Evolutionary conservation across 2,888 invertebrate species (phyloP).

Genomic region (Chrysina gloriosa): DNA sequence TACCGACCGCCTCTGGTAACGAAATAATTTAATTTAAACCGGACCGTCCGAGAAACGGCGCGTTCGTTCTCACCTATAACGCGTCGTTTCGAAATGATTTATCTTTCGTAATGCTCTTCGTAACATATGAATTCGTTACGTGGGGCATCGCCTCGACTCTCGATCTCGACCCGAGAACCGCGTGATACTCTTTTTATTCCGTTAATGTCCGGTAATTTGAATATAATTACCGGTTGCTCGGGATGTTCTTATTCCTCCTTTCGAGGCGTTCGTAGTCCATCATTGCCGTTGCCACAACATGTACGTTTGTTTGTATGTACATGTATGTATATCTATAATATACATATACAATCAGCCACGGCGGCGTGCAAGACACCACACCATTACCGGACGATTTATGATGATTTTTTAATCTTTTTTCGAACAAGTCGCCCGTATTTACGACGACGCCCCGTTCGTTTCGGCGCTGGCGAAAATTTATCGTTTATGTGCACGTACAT

Average conservation of each 20-base stretch:
- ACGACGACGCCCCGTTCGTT: background rate
- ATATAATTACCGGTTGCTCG: slow-evolving; percentile 30
- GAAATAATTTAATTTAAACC: no score
- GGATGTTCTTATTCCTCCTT: background rate
- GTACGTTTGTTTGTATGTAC: background rate
- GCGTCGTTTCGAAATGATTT: no score
- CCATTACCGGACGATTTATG: slow-evolving; percentile 15
- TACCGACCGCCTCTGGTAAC: no score
- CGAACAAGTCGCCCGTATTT: background rate
- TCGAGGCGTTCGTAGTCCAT: background rate
- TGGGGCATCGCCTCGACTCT: no score
- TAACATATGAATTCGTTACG: no score
- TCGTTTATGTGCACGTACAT: slow-evolving; percentile 23
- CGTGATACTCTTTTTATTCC: slow-evolving; percentile 8
- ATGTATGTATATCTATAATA: background rate
- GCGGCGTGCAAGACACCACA: background rate
- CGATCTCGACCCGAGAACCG: no score
- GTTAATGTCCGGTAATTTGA: slow-evolving; percentile 33
- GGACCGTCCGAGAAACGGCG: no score
- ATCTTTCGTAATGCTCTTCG: no score
- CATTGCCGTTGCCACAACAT: slow-evolving; percentile 2
- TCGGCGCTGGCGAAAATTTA: slow-evolving; percentile 11
- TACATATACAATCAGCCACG: background rate
- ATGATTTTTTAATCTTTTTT: slow-evolving; percentile 10
- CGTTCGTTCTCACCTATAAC: no score